Evolutionary conservation across 1,140 invertebrate genomes (phyloP), one percentile per base, ranked within the genome.

Genomic region (Scaptomyza montana): DNA sequence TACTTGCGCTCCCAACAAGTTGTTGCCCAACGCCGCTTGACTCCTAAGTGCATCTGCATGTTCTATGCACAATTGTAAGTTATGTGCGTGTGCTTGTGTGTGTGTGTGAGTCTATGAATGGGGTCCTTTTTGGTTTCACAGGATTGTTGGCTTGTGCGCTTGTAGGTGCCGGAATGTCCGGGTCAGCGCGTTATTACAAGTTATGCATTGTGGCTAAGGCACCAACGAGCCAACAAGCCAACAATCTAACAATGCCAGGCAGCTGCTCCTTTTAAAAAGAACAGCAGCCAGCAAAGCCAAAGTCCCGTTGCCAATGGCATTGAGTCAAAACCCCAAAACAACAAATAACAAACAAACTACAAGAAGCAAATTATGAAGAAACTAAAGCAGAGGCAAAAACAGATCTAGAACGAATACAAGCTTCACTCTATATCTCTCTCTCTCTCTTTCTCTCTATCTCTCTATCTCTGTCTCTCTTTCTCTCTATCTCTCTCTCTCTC

Each of bases 171-270:
- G 28, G 7, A 19, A 64, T 63, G 63, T 87, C 74, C 68, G 78
- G 63, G 75, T 87, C 74, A 86, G 66, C 57, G 54, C 54, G 67
- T 89, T 87, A 87, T 82, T 86, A 85, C 78, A 85, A 85, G 77
- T 80, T 85, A 84, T 84, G 80, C 60, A 47, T 71, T 62, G 60
- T 85, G 69, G 13, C 49, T 19, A 16, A 6, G 9, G 33, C 39
- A 33, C 4, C 36, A 57, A 49, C 50, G 43, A 46, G 33, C 33
- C 33, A 36, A 36, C 33, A 36, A 36, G 59, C 50, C 16, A 47
- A 51, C 62, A 59, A 60, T 30, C 45, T 19, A 50, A 50, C 67
- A 57, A 43, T 53, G n/a, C 45, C 36, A 56, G 12, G 36, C 28
- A 54, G 39, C 25, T 65, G 51, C 49, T 30, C 6, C 50, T 16